Evolutionary conservation across 2,888 invertebrate genomes (phyloP), one percentile per base, ranked within the genome.

Genomic region (Drosophila mulleri): DNA sequence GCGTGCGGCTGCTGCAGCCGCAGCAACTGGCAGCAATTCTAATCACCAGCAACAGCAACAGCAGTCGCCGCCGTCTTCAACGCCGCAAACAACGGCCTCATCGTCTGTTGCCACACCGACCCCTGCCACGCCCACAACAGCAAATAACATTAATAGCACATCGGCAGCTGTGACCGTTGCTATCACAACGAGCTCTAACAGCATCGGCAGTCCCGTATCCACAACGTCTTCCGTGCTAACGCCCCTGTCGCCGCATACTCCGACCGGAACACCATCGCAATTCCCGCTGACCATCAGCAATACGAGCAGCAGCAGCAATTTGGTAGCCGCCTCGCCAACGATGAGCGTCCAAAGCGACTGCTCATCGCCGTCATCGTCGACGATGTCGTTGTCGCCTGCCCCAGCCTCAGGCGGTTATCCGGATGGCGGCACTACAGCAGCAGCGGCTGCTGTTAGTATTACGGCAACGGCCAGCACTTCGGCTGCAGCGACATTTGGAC

Each of bases 261-360:
- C 91, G 47, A 90, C 87, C 32, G 75, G 90, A 0, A 86, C 84
- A 45, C 88, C 88, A 7, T 78, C 89, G 7, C 86, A 83, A 59
- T 87, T 87, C 45, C 86, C 86, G 41, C 53, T 83, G 32, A 87
- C 86, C 35, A 87, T 90, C 5, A 90, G 87, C 54, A 87, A 87
- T 20, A 80, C 80, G 26, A 77, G 70, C 60, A 87, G 72, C 54
- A 90, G 87, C 61, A 90, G 79, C 62, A 90, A 84, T 53, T 57
- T 87, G 56, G 90, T 87, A 6, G 86, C 86, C 23, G 85, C 89
- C 54, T 91, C 91, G 44, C 92, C 91, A 5, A 91, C 91, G 12
- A 89, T 91, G 89, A 91, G 92, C 64, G 82, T 90, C 42, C 92
- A 91, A 74, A 91, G 91, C 59, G 91, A 92, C 66, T 91, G 91